Evolutionary conservation across 2,113 vertebrate genomes (phyloP), one percentile per base, ranked within the genome.

Genomic region (Steatornis caripensis): DNA sequence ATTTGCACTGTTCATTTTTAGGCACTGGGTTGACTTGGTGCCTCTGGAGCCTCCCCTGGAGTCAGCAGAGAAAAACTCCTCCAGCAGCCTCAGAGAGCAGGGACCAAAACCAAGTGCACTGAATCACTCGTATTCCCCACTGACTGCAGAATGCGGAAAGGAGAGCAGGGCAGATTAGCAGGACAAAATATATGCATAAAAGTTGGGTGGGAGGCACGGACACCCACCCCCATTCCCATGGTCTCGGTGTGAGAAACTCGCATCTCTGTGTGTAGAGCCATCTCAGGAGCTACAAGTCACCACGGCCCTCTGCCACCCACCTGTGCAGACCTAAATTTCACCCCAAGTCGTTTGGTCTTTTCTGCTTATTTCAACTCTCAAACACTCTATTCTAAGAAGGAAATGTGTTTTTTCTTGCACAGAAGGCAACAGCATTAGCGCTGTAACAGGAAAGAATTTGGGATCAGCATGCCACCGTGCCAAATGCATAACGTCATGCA

Each of bases 111-210:
- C 7, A 62, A 80, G 3, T 11, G 15, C 55, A 82, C 2, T 1
- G 1, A 89, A 37, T 11, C 0, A 0, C 32, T 41, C 4, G 6
- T 41, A 45, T 19, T 49, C 24, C 43, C 7, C 49, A 61, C 7
- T 0, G 2, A 39, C 32, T 55, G 15, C 27, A 68, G 20, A 86
- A 48, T 26, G 68, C 72, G 37, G 29, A 41, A 41, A 49, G 61
- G 37, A 17, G 15, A 58, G 41, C 11, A 76, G 68, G 32, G 32
- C 55, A 75, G 61, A 46, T 30, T 37, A 65, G 27, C n/a, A 87
- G n/a, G 16, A 64, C 20, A 75, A 70, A 83, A 49, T 12, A 72
- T 15, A 34, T 6, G 11, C 14, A 26, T 60, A 30, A 75, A 75
- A 75, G 8, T 21, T 64, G 43, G 9, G 48, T 24, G 22, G 15